Evolutionary conservation across 2,113 vertebrate genomes (phyloP).

Genomic region (Ciconia stormi): DNA sequence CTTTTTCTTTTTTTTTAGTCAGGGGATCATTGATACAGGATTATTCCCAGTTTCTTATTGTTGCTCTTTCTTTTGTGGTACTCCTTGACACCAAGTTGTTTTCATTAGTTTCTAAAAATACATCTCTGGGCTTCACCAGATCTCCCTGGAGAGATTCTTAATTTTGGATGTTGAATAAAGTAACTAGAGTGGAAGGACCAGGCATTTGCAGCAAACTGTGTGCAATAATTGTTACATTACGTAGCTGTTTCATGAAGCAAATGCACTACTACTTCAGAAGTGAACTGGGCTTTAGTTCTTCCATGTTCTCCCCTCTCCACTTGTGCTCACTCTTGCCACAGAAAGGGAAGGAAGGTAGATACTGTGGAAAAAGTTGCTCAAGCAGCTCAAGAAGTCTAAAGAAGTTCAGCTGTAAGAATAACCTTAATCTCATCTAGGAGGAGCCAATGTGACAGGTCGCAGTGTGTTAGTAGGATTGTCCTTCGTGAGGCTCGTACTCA

Average conservation of each 20-base stretch:
- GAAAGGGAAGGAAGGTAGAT: background rate
- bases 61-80: background rate
- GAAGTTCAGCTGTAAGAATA: background rate
- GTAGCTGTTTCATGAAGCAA: background rate
- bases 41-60: background rate
- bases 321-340: fast-evolving
- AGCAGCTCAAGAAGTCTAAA: background rate
- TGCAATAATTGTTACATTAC: background rate
- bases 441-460: fast-evolving
- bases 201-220: background rate
- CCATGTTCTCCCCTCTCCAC: fast-evolving
- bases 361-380: background rate
- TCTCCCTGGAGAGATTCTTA: background rate
- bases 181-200: background rate
- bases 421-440: fast-evolving
- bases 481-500: fast-evolving
- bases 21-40: background rate
- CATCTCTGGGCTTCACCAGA: background rate
- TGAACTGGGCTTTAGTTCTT: background rate
- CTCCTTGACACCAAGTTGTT: background rate
- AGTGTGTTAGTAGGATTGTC: background rate
- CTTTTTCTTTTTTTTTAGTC: background rate
- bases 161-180: background rate
- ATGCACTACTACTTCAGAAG: background rate
- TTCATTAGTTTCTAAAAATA: background rate